These are phyloP conservation scores for Struthidea cinerea DNA, from an alignment of 2,113 vertebrate genomes.

Conservation along the genomic window DNA sequence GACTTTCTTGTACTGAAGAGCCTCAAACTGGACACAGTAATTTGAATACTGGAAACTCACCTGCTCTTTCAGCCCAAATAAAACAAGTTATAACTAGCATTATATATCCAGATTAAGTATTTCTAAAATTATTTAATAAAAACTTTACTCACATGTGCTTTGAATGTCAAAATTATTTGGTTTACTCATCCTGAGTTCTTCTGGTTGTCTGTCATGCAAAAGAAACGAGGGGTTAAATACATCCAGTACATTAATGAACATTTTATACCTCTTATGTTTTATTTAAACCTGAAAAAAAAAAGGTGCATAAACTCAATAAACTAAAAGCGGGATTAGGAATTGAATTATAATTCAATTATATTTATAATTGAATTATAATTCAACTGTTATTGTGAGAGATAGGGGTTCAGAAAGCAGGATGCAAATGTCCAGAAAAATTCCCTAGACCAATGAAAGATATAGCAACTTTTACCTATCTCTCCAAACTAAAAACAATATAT, in stretches of 20 bases:
- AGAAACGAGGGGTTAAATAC: conserved; percentile 2
- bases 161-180: background rate
- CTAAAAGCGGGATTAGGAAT: background rate
- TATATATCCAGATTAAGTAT: background rate
- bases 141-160: conserved; percentile 65
- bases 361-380: background rate
- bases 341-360: too few relatives aligned
- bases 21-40: background rate
- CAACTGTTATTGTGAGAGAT: background rate
- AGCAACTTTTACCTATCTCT: background rate
- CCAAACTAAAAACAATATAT: background rate
- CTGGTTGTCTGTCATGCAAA: conserved; percentile 7
- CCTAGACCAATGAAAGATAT: background rate
- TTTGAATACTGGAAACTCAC: background rate
- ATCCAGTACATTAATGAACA: background rate
- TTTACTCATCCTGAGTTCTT: conserved; percentile 67
- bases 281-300: background rate
- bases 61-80: background rate
- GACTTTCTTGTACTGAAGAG: background rate
- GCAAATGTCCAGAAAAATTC: background rate
- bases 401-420: background rate
- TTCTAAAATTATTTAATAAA: background rate
- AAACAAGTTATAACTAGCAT: background rate
- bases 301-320: rapidly evolving
- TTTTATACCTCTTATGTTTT: background rate